Evolutionary conservation across 2,888 invertebrate genomes (phyloP).

Genomic region (Lottia gigantea): DNA sequence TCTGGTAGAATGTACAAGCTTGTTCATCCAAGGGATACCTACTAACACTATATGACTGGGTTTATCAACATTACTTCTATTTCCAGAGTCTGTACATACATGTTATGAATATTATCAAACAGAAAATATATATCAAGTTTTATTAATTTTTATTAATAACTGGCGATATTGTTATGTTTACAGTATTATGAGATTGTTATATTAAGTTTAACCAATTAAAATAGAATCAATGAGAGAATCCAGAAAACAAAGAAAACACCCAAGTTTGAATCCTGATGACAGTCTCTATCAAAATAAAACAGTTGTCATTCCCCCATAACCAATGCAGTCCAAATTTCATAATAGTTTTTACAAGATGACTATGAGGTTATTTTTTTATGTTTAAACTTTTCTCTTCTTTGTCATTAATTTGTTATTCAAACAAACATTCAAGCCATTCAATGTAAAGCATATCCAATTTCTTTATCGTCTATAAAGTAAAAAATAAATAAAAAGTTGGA

Average conservation of each 20-base stretch:
- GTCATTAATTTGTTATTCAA: constrained; percentile 1
- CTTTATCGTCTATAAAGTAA: constrained; percentile 2
- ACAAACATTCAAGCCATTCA: neutral
- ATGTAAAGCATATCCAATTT: neutral
- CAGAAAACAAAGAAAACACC: neutral
- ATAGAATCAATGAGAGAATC: too few species aligned
- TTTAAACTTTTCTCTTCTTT: neutral
- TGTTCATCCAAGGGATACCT: too few species aligned
- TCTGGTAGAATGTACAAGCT: too few species aligned
- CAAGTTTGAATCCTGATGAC: neutral
- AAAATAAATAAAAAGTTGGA: neutral
- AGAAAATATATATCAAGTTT: too few species aligned
- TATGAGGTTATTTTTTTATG: constrained; percentile 3
- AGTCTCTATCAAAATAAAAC: neutral
- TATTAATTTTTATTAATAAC: too few species aligned
- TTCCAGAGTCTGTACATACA: too few species aligned
- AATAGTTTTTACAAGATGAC: neutral
- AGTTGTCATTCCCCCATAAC: neutral
- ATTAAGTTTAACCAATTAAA: too few species aligned
- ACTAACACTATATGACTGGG: too few species aligned
- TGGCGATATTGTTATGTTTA: too few species aligned
- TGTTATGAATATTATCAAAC: too few species aligned
- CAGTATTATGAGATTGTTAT: too few species aligned
- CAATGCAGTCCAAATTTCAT: neutral
- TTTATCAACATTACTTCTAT: too few species aligned